Evolutionary conservation across 2,888 invertebrate species (phyloP).

Genomic region (Drosophila rubida): DNA sequence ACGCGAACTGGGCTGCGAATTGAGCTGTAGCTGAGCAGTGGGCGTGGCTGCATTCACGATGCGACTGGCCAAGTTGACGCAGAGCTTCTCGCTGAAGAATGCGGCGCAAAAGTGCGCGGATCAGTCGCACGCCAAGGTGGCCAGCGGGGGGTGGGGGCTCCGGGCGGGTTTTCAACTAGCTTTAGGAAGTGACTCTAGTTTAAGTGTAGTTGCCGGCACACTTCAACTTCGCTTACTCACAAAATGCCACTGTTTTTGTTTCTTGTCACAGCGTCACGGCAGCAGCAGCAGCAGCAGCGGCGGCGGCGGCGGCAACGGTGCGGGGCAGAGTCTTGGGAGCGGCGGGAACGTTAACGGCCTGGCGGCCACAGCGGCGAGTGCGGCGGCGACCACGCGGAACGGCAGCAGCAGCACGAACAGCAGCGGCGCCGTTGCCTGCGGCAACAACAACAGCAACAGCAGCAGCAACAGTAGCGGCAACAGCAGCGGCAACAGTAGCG

Average conservation of each 20-base stretch:
- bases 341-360: conserved; percentile 62
- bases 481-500: conserved; percentile 29
- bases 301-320: conserved; percentile 68
- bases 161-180: too few species aligned
- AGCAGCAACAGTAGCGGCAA: conserved; percentile 37
- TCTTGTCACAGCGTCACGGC: conserved; percentile 72
- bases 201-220: too few species aligned
- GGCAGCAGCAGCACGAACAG: conserved; percentile 40
- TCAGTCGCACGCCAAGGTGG: conserved; percentile 65
- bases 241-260: too few species aligned
- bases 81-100: conserved; percentile 81
- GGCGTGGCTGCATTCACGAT: conserved; percentile 69
- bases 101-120: conserved; percentile 74
- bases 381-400: conserved; percentile 39
- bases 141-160: neutral
- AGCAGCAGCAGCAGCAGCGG: conserved; percentile 71
- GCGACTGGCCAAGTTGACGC: conserved; percentile 82
- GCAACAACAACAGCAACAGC: conserved; percentile 30
- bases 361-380: conserved; percentile 62
- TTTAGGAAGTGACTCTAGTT: too few species aligned
- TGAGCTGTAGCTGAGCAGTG: conserved; percentile 42
- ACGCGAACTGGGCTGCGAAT: conserved; percentile 9
- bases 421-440: conserved; percentile 38
- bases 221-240: too few species aligned
- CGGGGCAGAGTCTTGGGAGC: conserved; percentile 47